Conservation (phyloP, 2,113 vertebrate genomes). For the Xyliphius kryptos region DNA sequence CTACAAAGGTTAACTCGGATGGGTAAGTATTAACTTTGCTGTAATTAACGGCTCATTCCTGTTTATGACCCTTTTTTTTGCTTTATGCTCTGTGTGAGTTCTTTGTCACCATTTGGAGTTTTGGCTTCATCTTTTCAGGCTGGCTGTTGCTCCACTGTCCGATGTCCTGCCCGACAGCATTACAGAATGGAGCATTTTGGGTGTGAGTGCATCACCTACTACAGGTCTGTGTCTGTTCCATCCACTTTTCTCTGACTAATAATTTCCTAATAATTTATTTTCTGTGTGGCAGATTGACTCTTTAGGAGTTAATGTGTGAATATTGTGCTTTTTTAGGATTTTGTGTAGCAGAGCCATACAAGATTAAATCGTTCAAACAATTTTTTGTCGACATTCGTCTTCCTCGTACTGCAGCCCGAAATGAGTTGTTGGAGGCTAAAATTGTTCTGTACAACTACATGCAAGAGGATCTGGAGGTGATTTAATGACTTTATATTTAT, state of each 20-base stretch:
- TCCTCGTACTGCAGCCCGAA: conserved; percentile 63
- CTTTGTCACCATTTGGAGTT: background rate
- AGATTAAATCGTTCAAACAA: conserved; percentile 49
- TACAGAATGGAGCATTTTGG: conserved; percentile 66
- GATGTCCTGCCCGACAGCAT: conserved; percentile 61
- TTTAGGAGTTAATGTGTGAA: background rate
- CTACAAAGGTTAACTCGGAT: conserved; percentile 30
- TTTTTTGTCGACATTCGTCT: conserved; percentile 70
- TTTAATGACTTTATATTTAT: background rate
- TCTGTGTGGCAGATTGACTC: background rate
- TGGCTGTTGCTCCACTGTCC: conserved; percentile 38
- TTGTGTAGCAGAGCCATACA: conserved; percentile 65
- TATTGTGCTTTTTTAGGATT: conserved; percentile 51
- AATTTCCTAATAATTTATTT: background rate
- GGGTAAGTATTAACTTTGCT: conserved; percentile 49
- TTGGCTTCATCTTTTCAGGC: conserved; percentile 40
- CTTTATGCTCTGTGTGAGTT: background rate
- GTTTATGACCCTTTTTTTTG: background rate
- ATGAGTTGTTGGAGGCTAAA: conserved; percentile 67
- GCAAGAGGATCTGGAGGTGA: conserved; percentile 48
- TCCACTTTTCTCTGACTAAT: background rate
- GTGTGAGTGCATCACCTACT: conserved; percentile 56
- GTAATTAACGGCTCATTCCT: background rate
- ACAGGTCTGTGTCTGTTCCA: conserved; percentile 47
- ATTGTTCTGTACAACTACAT: conserved; percentile 65